Conservation (phyloP, 1,140 invertebrate genomes). For the Drosophila navojoa region DNA sequence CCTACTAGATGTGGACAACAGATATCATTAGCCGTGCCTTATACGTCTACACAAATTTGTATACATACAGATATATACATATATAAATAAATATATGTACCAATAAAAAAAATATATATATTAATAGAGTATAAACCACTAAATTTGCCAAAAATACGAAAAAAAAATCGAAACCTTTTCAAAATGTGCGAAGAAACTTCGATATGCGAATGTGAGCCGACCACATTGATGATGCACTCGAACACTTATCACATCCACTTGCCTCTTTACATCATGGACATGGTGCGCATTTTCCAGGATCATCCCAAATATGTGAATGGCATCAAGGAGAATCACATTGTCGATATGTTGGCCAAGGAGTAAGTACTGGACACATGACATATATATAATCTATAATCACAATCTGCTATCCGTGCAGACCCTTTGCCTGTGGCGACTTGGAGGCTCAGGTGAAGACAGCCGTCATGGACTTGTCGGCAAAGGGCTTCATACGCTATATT, state of each 20-base stretch:
- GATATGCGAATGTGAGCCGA: slow-evolving; percentile 67
- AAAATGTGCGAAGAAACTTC: slow-evolving; percentile 58
- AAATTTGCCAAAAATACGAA: neutral
- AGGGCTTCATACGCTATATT: slow-evolving; percentile 72
- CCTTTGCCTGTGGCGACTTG: slow-evolving; percentile 73
- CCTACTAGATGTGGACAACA: slow-evolving; percentile 3
- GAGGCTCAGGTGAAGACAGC: slow-evolving; percentile 76
- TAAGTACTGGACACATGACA: slow-evolving; percentile 43
- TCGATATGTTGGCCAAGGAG: slow-evolving; percentile 76
- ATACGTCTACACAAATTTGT: slow-evolving; percentile 2
- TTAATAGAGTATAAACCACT: neutral
- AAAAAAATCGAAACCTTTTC: neutral
- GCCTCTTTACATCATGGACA: slow-evolving; percentile 74
- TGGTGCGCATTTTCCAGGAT: slow-evolving; percentile 77
- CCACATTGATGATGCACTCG: slow-evolving; percentile 61
- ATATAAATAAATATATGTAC: neutral
- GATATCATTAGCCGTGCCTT: slow-evolving; percentile 13
- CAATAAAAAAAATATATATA: neutral
- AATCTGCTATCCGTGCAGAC: slow-evolving; percentile 23
- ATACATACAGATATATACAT: neutral
- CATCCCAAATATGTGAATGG: slow-evolving; percentile 73
- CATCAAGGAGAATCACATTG: slow-evolving; percentile 66
- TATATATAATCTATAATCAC: neutral
- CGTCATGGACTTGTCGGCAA: slow-evolving; percentile 61
- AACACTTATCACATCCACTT: slow-evolving; percentile 75